Percentiles rank a stretch among this genome's conserved stretches.
These are phyloP conservation scores for Sebastes hubbsi DNA, from an alignment of 2,797 vertebrate species.

Conservation along the genomic window DNA sequence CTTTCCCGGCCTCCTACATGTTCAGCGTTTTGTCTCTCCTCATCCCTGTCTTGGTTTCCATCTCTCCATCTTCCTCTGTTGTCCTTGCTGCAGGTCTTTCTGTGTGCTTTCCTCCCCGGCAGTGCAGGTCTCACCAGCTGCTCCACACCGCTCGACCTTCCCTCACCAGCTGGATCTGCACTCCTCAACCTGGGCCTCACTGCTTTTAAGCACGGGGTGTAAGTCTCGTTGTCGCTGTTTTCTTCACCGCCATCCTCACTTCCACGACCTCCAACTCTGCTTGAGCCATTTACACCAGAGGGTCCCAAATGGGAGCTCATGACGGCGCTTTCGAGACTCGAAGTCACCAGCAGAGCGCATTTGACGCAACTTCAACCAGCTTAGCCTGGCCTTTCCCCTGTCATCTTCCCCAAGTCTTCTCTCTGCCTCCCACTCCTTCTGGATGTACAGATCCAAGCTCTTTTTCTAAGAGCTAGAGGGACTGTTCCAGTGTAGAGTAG, in stretches of 20 bases:
- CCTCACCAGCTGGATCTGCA: constrained; percentile 60
- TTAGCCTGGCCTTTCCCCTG: constrained; percentile 18
- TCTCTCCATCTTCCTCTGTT: constrained; percentile 64
- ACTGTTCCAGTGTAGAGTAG: constrained; percentile 67
- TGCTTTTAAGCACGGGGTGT: constrained; percentile 77
- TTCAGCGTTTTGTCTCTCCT: constrained; percentile 29
- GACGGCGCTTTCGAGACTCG: constrained; percentile 8
- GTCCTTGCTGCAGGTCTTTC: constrained; percentile 83
- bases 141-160: constrained; percentile 58
- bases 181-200: constrained; percentile 57
- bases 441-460: constrained; percentile 18
- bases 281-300: constrained; percentile 34
- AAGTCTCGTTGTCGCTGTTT: constrained; percentile 52
- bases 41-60: constrained; percentile 27
- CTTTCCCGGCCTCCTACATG: constrained; percentile 1
- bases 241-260: constrained; percentile 46
- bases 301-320: constrained; percentile 62
- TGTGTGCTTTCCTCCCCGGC: constrained; percentile 74
- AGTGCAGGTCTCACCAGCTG: constrained; percentile 59
- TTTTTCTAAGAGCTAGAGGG: constrained; percentile 44
- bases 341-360: constrained; percentile 15
- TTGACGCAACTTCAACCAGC: constrained; percentile 19
- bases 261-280: constrained; percentile 10
- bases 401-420: constrained; percentile 31
- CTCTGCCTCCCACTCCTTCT: constrained; percentile 28